Conservation (phyloP, 1,140 invertebrate genomes). For the Potamilus streckersoni region DNA sequence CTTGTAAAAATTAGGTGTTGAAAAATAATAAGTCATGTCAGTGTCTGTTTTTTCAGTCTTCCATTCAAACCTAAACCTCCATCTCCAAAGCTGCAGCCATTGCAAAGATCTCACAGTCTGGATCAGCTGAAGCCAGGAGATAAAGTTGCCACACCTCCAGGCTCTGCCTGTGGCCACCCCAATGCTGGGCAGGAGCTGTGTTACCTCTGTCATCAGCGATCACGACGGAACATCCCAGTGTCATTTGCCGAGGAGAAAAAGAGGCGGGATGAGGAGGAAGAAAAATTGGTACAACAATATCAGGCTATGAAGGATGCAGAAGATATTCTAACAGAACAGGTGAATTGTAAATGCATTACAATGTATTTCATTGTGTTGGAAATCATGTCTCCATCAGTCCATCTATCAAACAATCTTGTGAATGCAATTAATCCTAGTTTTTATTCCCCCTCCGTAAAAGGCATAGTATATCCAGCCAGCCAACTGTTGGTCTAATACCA, state of each 20-base stretch:
- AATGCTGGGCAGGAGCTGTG: conserved; percentile 67
- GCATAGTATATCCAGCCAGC: too few relatives aligned
- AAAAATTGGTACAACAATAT: conserved; percentile 64
- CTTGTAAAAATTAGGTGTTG: too few relatives aligned
- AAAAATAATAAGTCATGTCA: not conserved
- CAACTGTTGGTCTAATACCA: too few relatives aligned
- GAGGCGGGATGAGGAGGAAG: conserved; percentile 63
- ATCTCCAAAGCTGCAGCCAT: conserved; percentile 41
- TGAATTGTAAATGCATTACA: conserved; percentile 18
- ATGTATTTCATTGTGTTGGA: too few relatives aligned
- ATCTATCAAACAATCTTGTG: too few relatives aligned
- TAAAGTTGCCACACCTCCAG: conserved; percentile 32
- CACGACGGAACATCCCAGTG: conserved; percentile 63
- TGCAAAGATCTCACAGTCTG: conserved; percentile 41
- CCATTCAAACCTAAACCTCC: conserved; percentile 31
- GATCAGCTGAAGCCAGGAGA: conserved; percentile 32
- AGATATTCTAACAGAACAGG: conserved; percentile 62
- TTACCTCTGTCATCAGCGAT: conserved; percentile 67
- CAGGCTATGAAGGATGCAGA: conserved; percentile 66
- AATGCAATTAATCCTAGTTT: too few relatives aligned
- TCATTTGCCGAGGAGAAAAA: conserved; percentile 63
- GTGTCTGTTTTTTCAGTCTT: conserved; percentile 6
- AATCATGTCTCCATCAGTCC: too few relatives aligned
- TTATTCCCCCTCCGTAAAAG: too few relatives aligned
- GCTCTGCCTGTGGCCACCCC: conserved; percentile 59